phyloP scores from a whole-genome alignment of 2,888 invertebrate genomes.

The Julus scanicus region DNA sequence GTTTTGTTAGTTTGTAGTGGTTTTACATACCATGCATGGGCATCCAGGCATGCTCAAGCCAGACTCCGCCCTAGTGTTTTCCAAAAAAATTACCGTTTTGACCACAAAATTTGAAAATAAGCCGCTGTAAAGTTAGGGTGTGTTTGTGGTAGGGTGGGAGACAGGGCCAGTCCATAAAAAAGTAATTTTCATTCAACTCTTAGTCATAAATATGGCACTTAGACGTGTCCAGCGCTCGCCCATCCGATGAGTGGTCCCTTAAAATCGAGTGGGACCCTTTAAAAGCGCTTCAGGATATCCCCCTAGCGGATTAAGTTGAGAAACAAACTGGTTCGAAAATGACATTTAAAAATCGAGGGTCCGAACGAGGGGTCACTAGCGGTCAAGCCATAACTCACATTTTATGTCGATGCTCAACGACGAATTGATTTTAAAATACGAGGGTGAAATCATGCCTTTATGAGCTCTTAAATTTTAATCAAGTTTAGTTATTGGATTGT shows the following conservation, averaged over 20 bases:
- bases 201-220: neutral
- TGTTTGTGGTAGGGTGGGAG: neutral
- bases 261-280: neutral
- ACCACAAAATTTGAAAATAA: neutral
- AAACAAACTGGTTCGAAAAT: neutral
- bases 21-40: neutral
- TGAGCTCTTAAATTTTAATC: slow-evolving; percentile 41
- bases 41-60: no score
- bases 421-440: slow-evolving; percentile 44
- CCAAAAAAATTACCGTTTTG: neutral
- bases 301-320: slow-evolving; percentile 1
- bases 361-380: neutral
- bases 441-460: slow-evolving; percentile 11
- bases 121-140: neutral
- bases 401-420: slow-evolving; percentile 2
- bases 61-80: neutral
- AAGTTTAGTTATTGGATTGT: neutral
- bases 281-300: neutral
- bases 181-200: neutral
- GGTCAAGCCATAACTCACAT: slow-evolving; percentile 27
- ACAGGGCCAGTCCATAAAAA: slow-evolving; percentile 21
- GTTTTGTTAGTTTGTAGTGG: no score
- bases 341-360: neutral
- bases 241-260: neutral
- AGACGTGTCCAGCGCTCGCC: neutral